A percentile compares a stretch with the other conserved stretches of the same genome.
phyloP scores from a whole-genome alignment of 2,888 invertebrate genomes.

The Malacosoma neustria region DNA sequence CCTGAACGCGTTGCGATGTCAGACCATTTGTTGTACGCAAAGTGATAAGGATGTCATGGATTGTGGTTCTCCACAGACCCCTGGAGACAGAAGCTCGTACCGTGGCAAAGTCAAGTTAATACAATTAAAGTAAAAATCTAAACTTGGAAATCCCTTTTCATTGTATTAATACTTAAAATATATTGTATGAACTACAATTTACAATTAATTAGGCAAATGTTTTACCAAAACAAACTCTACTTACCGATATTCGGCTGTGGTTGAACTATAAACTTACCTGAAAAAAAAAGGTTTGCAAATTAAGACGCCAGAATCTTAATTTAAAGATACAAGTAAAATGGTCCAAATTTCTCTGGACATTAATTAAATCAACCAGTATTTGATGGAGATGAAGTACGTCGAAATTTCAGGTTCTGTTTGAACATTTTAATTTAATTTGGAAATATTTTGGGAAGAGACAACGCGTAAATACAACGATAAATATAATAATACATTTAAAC shows the following conservation, averaged over 20 bases:
- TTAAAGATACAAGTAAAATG: slow-evolving; percentile 2
- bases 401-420: slow-evolving; percentile 22
- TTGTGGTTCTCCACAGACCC: slow-evolving; percentile 10
- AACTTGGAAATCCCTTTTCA: too few species aligned
- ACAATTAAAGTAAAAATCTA: not conserved
- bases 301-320: slow-evolving; percentile 1
- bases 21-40: slow-evolving; percentile 24
- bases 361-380: slow-evolving; percentile 13
- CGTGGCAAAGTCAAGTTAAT: not conserved
- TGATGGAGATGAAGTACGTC: slow-evolving; percentile 12
- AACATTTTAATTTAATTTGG: slow-evolving; percentile 17
- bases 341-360: slow-evolving; percentile 2
- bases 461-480: not conserved
- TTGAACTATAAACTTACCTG: slow-evolving; percentile 35
- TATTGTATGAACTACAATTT: too few species aligned
- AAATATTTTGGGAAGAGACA: not conserved
- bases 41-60: slow-evolving; percentile 17
- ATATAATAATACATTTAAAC: not conserved
- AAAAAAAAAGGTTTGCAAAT: slow-evolving; percentile 18
- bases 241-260: slow-evolving; percentile 9
- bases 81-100: not conserved
- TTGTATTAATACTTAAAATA: too few species aligned
- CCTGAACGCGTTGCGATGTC: slow-evolving; percentile 27
- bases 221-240: slow-evolving; percentile 1
- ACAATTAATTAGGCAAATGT: too few species aligned